Percentiles rank a stretch among this genome's conserved stretches.
These are phyloP conservation scores for Leptinotarsa haldemani DNA, from an alignment of 2,888 invertebrate species.

Conservation along the genomic window DNA sequence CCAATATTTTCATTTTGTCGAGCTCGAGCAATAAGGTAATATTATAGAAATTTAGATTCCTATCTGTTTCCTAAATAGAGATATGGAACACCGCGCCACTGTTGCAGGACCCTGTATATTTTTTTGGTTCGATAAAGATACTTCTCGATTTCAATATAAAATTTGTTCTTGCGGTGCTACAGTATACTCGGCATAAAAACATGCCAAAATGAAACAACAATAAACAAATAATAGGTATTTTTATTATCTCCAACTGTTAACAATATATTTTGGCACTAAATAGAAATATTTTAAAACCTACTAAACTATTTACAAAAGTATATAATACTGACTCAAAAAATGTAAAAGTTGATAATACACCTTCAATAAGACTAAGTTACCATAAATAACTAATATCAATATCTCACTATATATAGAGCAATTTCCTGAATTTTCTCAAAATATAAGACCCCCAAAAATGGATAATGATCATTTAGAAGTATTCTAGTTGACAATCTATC, in stretches of 20 bases:
- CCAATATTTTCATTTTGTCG: no score
- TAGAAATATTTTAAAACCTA: conserved; percentile 23
- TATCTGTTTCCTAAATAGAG: no score
- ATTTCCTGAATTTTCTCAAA: neutral
- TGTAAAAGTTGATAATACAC: neutral
- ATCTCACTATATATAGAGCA: conserved; percentile 9
- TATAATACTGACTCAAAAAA: conserved; percentile 36
- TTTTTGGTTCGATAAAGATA: no score
- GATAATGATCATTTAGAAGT: neutral
- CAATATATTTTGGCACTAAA: conserved; percentile 42
- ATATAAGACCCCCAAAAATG: neutral
- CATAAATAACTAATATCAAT: neutral
- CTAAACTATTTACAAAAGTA: conserved; percentile 35
- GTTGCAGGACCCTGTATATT: no score
- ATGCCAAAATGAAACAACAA: conserved; percentile 16
- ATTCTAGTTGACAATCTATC: neutral
- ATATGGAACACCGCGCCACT: no score
- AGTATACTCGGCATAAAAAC: neutral
- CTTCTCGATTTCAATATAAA: no score
- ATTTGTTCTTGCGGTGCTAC: no score
- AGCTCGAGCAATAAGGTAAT: no score
- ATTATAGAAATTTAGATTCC: no score
- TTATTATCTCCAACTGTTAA: conserved; percentile 37
- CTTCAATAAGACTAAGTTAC: conserved; percentile 1
- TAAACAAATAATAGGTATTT: conserved; percentile 30